phyloP scores from a whole-genome alignment of 2,797 vertebrate genomes.

The Zenarchopterus dispar region DNA sequence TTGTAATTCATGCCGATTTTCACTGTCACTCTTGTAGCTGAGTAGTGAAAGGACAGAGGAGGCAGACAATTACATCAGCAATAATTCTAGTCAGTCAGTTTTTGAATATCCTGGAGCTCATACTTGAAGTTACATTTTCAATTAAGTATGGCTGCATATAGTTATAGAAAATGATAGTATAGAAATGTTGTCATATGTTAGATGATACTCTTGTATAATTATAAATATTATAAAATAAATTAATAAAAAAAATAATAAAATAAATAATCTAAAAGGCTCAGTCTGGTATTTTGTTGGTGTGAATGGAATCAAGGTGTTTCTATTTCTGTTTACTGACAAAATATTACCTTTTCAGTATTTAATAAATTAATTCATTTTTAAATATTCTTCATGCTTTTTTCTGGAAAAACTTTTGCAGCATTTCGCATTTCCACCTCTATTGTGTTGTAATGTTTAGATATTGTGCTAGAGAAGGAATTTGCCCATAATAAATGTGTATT shows the following conservation, averaged over 20 bases:
- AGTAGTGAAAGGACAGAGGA: constrained; percentile 44
- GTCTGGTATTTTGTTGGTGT: constrained; percentile 32
- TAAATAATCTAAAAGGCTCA: constrained; percentile 43
- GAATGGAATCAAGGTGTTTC: constrained; percentile 33
- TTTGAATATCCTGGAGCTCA: constrained; percentile 30
- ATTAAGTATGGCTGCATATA: constrained; percentile 16
- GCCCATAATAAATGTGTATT: constrained; percentile 13
- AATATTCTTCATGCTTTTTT: constrained; percentile 54
- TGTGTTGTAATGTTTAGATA: constrained; percentile 14
- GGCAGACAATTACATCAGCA: constrained; percentile 64
- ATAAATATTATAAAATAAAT: constrained; percentile 40
- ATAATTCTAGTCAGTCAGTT: constrained; percentile 51
- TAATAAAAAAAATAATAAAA: constrained; percentile 31
- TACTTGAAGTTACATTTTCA: constrained; percentile 17
- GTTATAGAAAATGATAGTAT: constrained; percentile 19
- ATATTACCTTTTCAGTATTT: constrained; percentile 37
- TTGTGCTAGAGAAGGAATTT: constrained; percentile 13
- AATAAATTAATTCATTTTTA: too few relatives aligned
- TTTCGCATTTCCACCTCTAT: constrained; percentile 34
- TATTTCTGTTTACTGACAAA: constrained; percentile 24
- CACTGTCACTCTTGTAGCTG: constrained; percentile 54
- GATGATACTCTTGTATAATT: constrained; percentile 28
- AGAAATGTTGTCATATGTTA: constrained; percentile 30
- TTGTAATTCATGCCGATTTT: constrained; percentile 72
- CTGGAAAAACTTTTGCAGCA: constrained; percentile 43